phyloP scores from a whole-genome alignment of 2,113 vertebrate genomes.

The Coturnix japonica region DNA sequence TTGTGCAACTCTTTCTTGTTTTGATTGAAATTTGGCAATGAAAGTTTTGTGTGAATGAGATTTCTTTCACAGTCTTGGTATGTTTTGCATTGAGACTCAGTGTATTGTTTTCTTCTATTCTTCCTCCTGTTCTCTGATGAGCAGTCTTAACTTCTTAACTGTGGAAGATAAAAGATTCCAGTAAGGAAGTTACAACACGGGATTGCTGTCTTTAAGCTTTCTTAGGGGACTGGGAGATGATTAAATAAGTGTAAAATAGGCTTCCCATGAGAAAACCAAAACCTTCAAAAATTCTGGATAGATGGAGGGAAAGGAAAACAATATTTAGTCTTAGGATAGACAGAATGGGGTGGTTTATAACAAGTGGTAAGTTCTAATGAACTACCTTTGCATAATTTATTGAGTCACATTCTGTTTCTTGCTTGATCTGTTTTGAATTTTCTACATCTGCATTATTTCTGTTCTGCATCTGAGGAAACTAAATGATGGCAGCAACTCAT shows the following conservation, averaged over 20 bases:
- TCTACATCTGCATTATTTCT: constrained; percentile 43
- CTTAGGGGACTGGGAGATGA: neutral
- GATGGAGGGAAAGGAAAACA: neutral
- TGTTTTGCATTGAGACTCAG: neutral
- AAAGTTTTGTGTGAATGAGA: neutral
- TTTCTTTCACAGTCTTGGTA: neutral
- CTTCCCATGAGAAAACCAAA: neutral
- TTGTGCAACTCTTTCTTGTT: neutral
- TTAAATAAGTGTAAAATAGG: neutral
- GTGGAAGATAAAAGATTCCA: neutral
- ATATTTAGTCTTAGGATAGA: neutral
- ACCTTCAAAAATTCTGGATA: neutral
- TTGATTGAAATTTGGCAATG: neutral
- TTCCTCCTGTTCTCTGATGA: neutral
- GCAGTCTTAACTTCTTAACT: neutral
- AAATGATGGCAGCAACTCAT: neutral
- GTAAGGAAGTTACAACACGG: neutral
- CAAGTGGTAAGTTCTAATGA: neutral
- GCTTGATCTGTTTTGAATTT: constrained; percentile 19
- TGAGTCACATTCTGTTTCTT: constrained; percentile 15
- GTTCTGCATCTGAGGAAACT: constrained; percentile 8
- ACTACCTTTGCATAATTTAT: constrained; percentile 13
- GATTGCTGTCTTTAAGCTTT: neutral
- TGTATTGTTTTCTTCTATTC: neutral
- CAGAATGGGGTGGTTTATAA: neutral